Base-by-base conservation (phyloP, 2,797 vertebrate species). In the Micropoecilia bifurca region DNA sequence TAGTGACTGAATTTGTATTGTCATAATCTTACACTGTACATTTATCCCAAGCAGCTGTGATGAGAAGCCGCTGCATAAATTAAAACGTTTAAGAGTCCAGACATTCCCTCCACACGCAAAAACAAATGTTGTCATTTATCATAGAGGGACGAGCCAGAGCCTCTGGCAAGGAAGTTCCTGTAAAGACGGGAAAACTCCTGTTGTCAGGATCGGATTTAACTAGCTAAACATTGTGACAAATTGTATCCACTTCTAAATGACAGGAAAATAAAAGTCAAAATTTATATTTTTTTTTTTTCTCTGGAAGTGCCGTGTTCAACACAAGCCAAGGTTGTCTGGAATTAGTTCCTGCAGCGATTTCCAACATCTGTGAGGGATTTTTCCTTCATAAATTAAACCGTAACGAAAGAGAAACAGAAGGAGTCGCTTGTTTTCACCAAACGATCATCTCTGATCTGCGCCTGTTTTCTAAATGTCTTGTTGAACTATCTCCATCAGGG, bases 401-500 rank as follows among this genome's bases (percentile, higher is more conserved):
- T 28, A 79, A 80, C 69, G 14, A 41, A 83, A 75, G 72, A 69
- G 72, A 79, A 74, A 63, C 25, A 39, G 5, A 6, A 25, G 41
- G 74, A 71, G 46, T 16, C 72, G 41, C 72, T 83, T 77, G 2
- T 33, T 33, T 63, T 36, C 59, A 63, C 59, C 16, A 20, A 3
- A 20, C 13, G 71, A 22, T 77, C 18, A 10, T 83, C 57, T 71
- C 83, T 69, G 28, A 80, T 80, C 41, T 83, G 73, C 73, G 68
- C 66, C 85, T 36, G 22, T 0, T 77, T 76, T 85, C 71, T 80
- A 36, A 75, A 43, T 69, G 72, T 82, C 84, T 61, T 89, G 78
- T 91, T 92, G 87, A 89, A 90, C 90, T 87, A 90, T 90, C 89
- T 81, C 76, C 30, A 41, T 93, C 94, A 93, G 93, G 92, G 92